Conservation (phyloP, 2,888 invertebrate genomes). For the Andrena haemorrhoa region DNA sequence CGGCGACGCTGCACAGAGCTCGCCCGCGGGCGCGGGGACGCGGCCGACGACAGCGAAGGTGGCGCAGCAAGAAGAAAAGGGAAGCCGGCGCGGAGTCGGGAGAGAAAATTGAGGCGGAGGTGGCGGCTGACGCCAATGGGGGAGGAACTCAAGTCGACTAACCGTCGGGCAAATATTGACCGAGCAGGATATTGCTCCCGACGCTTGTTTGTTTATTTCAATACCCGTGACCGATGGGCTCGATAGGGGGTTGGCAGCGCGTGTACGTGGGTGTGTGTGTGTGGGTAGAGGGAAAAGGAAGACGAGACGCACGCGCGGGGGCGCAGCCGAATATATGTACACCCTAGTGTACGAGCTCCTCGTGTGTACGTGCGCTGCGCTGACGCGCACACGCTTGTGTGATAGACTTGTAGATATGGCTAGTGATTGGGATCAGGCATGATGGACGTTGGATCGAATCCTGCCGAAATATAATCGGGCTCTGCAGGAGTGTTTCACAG, state of each 20-base stretch:
- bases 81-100: constrained; percentile 26
- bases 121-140: constrained; percentile 54
- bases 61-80: constrained; percentile 37
- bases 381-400: background rate
- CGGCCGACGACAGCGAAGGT: constrained; percentile 28
- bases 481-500: no score
- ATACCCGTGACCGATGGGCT: constrained; percentile 82
- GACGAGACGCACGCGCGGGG: constrained; percentile 29
- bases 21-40: constrained; percentile 1
- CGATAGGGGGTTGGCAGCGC: constrained; percentile 62
- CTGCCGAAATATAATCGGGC: no score
- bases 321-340: background rate
- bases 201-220: constrained; percentile 85
- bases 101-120: constrained; percentile 49
- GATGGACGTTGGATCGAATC: background rate
- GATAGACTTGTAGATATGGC: background rate
- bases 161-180: constrained; percentile 84
- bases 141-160: constrained; percentile 80
- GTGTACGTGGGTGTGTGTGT: constrained; percentile 45
- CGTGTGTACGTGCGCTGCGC: background rate
- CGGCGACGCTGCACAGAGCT: constrained; percentile 19
- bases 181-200: constrained; percentile 84
- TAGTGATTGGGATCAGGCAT: background rate
- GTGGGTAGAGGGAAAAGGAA: constrained; percentile 26
- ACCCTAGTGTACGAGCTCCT: background rate